Evolutionary conservation across 2,113 vertebrate species (phyloP).

Genomic region (Caloenas nicobarica): DNA sequence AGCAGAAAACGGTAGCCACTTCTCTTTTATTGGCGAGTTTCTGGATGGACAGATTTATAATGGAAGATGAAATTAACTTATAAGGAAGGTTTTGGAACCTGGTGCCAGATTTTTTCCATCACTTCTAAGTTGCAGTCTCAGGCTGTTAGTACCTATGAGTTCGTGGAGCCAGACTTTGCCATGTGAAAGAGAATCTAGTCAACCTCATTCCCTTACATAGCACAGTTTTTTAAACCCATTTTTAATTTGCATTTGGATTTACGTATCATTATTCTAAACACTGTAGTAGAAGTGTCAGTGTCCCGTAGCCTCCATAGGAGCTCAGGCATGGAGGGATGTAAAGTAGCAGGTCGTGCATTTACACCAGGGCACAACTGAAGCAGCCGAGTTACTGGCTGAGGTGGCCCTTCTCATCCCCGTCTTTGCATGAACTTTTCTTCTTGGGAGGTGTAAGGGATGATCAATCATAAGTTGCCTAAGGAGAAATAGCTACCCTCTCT

Average conservation of each 20-base stretch:
- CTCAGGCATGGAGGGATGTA: not conserved
- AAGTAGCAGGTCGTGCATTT: not conserved
- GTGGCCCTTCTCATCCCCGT: not conserved
- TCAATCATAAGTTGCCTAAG: accelerated
- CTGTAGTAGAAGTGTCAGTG: not conserved
- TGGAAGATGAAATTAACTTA: not conserved
- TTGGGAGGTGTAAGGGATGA: not conserved
- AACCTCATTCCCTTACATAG: not conserved
- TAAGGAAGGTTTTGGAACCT: not conserved
- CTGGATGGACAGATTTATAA: not conserved
- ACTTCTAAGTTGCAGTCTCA: not conserved
- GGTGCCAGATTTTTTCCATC: not conserved
- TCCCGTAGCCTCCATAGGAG: not conserved
- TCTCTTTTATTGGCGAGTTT: not conserved
- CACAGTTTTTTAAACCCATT: not conserved
- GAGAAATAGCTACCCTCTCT: not conserved
- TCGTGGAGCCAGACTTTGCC: not conserved
- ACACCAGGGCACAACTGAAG: not conserved
- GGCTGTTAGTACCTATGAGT: not conserved
- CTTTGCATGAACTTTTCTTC: not conserved
- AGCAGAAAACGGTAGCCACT: not conserved
- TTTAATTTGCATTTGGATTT: not conserved
- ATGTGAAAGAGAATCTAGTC: not conserved
- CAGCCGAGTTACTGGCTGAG: not conserved
- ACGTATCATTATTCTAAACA: not conserved